Evolutionary conservation across 2,113 vertebrate genomes (phyloP), one percentile per base, ranked within the genome.

Genomic region (Cettia cetti): DNA sequence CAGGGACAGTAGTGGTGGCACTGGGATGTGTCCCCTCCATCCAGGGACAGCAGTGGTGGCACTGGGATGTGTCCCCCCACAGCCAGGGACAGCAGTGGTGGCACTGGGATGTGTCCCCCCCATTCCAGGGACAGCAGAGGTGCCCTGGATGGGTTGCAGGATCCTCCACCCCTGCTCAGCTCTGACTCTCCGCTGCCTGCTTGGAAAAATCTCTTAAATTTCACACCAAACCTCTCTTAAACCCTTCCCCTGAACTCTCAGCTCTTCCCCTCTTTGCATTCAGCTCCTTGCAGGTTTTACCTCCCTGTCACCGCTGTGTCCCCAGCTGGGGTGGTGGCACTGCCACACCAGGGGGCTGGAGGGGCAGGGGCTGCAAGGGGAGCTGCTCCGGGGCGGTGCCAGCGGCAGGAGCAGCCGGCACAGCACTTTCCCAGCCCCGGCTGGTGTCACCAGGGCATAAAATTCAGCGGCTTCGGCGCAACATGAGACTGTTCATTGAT

Each of bases 381-480:
- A 95, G 83, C 91, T 24, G 86, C 0, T 15, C 0, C 37, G 72
- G 85, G 83, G 89, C 16, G 6, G 5, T 2, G 63, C 66, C 45
- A 42, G 72, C 0, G 6, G 60, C 3, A 5, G n/a, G 81, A 86
- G 92, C 8, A 95, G 92, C 94, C 15, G 49, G 60, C 91, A 1
- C 92, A 94, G 96, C 91, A 85, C 6, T 95, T 95, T 96, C 75
- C 61, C 37, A 13, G 70, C 89, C 77, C 19, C 2, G 2, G 30
- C 64, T 1, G 33, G 47, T 78, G 80, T 28, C 86, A 70, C 95
- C 26, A 0, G 84, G 47, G 91, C 91, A 60, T 76, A 91, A 92
- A 95, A 95, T 92, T 75, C 69, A 96, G 96, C 10, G 6, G 1
- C 77, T 95, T 89, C 4, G 70, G 95, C 19, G 31, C 94, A 97